These are phyloP conservation scores for Azemiops feae DNA, from an alignment of 2,113 vertebrate species.

Conservation along the genomic window DNA sequence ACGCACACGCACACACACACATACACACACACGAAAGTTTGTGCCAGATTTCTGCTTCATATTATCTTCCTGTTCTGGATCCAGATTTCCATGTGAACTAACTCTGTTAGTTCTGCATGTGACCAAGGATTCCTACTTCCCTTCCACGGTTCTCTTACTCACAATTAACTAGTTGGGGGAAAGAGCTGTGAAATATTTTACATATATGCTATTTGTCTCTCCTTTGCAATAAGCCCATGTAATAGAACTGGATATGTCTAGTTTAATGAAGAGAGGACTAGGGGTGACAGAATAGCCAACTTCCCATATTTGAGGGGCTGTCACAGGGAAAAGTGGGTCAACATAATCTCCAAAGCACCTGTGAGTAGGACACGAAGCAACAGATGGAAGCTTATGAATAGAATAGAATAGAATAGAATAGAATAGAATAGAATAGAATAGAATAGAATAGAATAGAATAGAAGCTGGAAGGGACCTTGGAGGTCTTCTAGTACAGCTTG, in stretches of 20 bases:
- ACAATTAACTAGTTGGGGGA: background rate
- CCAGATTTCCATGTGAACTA: background rate
- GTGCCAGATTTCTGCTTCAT: background rate
- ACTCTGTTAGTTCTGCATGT: background rate
- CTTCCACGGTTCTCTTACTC: background rate
- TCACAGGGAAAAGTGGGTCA: background rate
- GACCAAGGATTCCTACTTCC: background rate
- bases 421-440: no score
- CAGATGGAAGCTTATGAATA: background rate
- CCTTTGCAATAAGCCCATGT: background rate
- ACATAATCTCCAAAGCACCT: background rate
- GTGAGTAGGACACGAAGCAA: background rate
- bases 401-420: no score
- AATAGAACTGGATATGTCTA: background rate
- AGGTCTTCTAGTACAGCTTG: no score
- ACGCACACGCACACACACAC: background rate
- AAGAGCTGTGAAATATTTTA: background rate
- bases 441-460: no score
- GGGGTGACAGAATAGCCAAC: background rate
- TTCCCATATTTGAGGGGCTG: background rate
- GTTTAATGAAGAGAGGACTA: background rate
- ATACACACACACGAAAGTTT: no score
- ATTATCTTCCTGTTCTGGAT: no score
- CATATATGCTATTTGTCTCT: background rate
- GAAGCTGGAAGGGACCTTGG: no score